Base-by-base conservation (phyloP, 1,140 invertebrate genomes). In the Bilobella aurantiaca region DNA sequence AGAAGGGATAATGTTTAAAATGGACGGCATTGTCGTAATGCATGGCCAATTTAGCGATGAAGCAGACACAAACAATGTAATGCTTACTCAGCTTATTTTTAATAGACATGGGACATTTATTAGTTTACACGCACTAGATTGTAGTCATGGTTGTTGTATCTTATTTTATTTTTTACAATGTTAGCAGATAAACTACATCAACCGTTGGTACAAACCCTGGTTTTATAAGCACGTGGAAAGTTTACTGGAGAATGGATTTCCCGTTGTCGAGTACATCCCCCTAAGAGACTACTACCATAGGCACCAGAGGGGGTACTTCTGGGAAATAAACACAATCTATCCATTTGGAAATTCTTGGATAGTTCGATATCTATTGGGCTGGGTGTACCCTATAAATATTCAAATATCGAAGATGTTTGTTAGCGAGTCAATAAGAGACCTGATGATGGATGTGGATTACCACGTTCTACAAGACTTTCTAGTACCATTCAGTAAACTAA, bases 251-350 rank as follows among this genome's bases (percentile, higher is more conserved):
- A 37, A 28, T 8, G 28, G 58, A n/a, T 2, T 3, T 23, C 18
- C 18, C 18, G 5, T n/a, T 12, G 74, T 69, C 1, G 89, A 91
- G 73, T 90, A 86, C 74, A 87, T 91, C 65, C 89, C 89, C 0
- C 74, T 90, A 0, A 75, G 86, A 64, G 85, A 91, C 73, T 91
- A 91, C 76, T 90, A 89, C 73, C 89, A 91, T 74, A 79, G 89
- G 65, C 89, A 91, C 70, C 87, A 87, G 0, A 81, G 82, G 69
- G 85, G 87, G 65, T 81, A 91, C 58, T 91, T 92, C 77, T 92
- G 89, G 89, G 42, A 28, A 12, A 2, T 29, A 3, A 3, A 23
- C 5, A 21, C 3, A 8, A 2, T 16, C 3, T 3, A 12, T 34
- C 47, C 62, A 21, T 58, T 16, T 16, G 47, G 42, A 21, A 63